Conservation (phyloP, 2,888 invertebrate species). For the Tromatobia lineatoria region DNA sequence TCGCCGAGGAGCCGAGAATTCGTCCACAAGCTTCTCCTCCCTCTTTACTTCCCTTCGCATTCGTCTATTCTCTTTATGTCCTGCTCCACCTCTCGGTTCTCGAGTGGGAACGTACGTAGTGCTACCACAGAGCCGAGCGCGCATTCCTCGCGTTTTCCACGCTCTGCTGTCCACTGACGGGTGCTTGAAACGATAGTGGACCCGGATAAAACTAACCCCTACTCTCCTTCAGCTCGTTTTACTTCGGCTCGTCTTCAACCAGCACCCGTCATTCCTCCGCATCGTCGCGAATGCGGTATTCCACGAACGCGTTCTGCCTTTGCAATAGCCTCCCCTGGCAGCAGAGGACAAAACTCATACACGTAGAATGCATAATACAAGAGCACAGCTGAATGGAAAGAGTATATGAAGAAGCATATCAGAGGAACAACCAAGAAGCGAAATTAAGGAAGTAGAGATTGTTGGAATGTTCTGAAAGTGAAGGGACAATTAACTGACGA, state of each 20-base stretch:
- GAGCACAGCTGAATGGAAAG: neutral
- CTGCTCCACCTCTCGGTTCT: conserved; percentile 39
- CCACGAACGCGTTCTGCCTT: conserved; percentile 12
- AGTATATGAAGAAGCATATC: neutral
- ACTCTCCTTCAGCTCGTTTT: conserved; percentile 66
- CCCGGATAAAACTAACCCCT: conserved; percentile 77
- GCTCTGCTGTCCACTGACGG: conserved; percentile 75
- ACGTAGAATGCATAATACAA: conserved; percentile 8
- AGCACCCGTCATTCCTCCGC: conserved; percentile 51
- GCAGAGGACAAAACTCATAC: neutral
- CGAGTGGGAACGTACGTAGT: conserved; percentile 48
- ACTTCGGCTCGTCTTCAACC: conserved; percentile 44
- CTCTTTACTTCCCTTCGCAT: conserved; percentile 66
- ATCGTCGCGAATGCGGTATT: conserved; percentile 24
- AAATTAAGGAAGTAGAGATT: conserved; percentile 8
- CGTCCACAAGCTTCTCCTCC: conserved; percentile 65
- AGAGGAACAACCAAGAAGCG: neutral
- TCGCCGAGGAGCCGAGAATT: conserved; percentile 74
- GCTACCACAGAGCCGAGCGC: conserved; percentile 53
- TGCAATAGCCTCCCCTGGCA: neutral
- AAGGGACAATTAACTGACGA: conserved; percentile 29
- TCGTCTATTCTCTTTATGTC: conserved; percentile 62
- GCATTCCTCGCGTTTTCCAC: conserved; percentile 80
- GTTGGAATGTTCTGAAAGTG: conserved; percentile 14
- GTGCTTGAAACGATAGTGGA: conserved; percentile 70